These are phyloP conservation scores for Ptilonorhynchus violaceus DNA, from an alignment of 2,113 vertebrate species.

Conservation along the genomic window DNA sequence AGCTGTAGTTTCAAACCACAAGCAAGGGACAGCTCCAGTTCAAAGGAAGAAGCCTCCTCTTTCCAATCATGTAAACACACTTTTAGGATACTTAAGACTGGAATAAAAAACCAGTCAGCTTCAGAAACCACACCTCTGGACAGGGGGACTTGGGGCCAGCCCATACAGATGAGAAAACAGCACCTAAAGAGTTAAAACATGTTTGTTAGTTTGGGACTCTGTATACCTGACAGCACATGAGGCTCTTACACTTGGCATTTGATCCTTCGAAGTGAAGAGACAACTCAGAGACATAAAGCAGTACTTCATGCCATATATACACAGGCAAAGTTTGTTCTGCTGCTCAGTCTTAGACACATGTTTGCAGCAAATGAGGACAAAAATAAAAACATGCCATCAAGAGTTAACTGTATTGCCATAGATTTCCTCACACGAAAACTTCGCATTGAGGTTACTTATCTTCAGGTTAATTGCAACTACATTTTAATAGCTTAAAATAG, in stretches of 20 bases:
- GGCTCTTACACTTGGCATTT: background rate
- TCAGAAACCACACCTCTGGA: background rate
- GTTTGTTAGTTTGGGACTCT: background rate
- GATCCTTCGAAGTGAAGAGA: background rate
- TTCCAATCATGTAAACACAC: background rate
- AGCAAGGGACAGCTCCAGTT: background rate
- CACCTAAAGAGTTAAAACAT: background rate
- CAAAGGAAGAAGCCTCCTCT: background rate
- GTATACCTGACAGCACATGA: background rate
- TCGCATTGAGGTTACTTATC: background rate
- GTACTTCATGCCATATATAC: background rate
- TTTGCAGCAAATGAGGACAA: background rate
- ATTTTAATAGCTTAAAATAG: background rate
- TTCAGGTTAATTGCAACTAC: background rate
- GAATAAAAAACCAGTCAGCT: background rate
- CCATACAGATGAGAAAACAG: fast-evolving
- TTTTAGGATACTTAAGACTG: background rate
- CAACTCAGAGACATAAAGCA: background rate
- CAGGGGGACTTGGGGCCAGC: fast-evolving
- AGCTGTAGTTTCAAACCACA: background rate
- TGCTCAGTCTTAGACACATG: background rate
- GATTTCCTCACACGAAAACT: background rate
- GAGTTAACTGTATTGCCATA: background rate
- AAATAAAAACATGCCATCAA: background rate
- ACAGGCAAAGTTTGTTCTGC: background rate